Percentiles rank a stretch among this genome's conserved stretches.
phyloP scores from a whole-genome alignment of 2,797 vertebrate species.

The Choloepus didactylus region DNA sequence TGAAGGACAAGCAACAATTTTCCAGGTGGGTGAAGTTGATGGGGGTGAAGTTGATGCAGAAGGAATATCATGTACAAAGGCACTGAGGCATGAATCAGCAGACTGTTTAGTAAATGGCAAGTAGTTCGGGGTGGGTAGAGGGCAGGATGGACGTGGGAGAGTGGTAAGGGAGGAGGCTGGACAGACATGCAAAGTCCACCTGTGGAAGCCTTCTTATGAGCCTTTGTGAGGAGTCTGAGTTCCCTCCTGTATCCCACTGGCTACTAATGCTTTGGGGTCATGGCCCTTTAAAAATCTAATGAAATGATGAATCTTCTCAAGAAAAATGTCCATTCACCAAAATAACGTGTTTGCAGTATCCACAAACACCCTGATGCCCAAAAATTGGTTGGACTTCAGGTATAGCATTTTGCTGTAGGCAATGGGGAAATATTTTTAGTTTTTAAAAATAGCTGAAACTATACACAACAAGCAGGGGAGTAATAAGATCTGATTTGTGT shows the following conservation, averaged over 20 bases:
- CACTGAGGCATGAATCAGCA: not conserved
- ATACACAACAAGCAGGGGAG: conserved; percentile 3
- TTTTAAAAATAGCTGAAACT: conserved; percentile 10
- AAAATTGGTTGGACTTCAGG: not conserved
- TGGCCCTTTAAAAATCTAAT: conserved; percentile 23
- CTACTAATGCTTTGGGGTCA: not conserved
- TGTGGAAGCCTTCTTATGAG: not conserved
- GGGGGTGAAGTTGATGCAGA: not conserved
- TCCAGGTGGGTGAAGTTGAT: not conserved
- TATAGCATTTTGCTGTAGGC: conserved; percentile 4
- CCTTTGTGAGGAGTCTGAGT: not conserved
- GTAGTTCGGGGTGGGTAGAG: too few species aligned
- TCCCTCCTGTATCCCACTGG: not conserved
- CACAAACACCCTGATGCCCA: not conserved
- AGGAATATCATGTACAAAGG: conserved; percentile 29
- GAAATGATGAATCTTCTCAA: not conserved
- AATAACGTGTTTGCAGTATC: not conserved
- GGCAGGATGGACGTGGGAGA: not conserved
- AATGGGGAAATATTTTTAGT: not conserved
- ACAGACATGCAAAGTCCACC: not conserved
- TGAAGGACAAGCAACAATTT: conserved; percentile 24
- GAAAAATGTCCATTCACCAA: not conserved
- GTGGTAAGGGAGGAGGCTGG: not conserved
- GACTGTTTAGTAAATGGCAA: not conserved
- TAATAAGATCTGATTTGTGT: conserved; percentile 6